These are phyloP conservation scores for Sylvia atricapilla DNA, from an alignment of 2,113 vertebrate genomes.

Conservation along the genomic window DNA sequence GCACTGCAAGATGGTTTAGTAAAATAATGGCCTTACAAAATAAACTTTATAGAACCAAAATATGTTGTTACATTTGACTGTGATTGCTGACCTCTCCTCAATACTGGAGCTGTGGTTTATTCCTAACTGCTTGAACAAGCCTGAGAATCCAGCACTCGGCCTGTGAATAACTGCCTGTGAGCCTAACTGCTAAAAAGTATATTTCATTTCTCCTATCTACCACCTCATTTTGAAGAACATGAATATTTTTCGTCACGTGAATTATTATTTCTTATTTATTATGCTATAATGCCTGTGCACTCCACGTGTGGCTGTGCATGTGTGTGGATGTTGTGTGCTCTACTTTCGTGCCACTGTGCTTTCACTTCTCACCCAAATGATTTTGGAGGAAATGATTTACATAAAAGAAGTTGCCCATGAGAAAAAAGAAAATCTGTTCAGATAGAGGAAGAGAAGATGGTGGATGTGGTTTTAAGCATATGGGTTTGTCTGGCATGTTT, in stretches of 20 bases:
- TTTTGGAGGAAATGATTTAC: background rate
- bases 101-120: background rate
- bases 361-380: background rate
- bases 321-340: background rate
- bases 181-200: background rate
- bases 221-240: background rate
- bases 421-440: background rate
- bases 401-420: background rate
- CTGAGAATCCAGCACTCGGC: background rate
- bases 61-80: background rate
- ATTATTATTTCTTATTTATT: background rate
- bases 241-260: background rate
- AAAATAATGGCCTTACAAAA: background rate
- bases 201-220: background rate
- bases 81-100: background rate
- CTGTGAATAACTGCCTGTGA: background rate
- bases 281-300: background rate
- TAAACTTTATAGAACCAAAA: background rate
- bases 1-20: background rate
- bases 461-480: background rate
- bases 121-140: background rate
- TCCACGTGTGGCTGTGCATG: background rate
- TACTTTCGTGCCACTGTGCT: background rate
- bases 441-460: background rate
- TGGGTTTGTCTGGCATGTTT: fast-evolving